Conservation (phyloP, 2,797 vertebrate genomes). For the Picus viridis region DNA sequence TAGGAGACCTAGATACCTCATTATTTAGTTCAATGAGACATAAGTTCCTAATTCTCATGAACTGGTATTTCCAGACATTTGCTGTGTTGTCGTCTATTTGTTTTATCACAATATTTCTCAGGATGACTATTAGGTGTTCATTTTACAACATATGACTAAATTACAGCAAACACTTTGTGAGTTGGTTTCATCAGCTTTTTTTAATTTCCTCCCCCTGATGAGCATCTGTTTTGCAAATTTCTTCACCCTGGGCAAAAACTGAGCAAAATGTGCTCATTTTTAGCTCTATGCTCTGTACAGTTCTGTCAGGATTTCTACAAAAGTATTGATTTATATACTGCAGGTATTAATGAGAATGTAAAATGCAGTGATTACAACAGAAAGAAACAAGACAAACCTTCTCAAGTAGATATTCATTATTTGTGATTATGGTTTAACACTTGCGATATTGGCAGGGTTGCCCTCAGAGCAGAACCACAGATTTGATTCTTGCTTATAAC, state of each 20-base stretch:
- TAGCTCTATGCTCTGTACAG: background rate
- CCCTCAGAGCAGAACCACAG: background rate
- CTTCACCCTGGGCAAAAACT: background rate
- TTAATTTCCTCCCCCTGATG: rapidly evolving
- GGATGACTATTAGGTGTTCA: background rate
- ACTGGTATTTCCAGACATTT: background rate
- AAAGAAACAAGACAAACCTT: background rate
- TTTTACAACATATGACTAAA: background rate
- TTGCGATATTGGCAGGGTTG: background rate
- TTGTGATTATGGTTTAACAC: background rate
- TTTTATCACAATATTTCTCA: background rate
- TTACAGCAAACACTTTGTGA: background rate
- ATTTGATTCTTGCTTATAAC: background rate
- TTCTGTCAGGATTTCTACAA: background rate
- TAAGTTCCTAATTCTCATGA: background rate
- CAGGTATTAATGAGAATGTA: background rate
- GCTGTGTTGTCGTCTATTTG: background rate
- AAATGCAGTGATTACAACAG: background rate
- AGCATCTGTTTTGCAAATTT: background rate
- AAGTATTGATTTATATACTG: background rate
- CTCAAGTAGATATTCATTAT: background rate
- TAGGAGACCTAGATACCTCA: rapidly evolving
- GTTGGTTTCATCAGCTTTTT: background rate
- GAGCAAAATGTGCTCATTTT: background rate
- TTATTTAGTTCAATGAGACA: background rate